Evolutionary conservation across 2,797 vertebrate species (phyloP).

Genomic region (Poeciliopsis paucimaculata): DNA sequence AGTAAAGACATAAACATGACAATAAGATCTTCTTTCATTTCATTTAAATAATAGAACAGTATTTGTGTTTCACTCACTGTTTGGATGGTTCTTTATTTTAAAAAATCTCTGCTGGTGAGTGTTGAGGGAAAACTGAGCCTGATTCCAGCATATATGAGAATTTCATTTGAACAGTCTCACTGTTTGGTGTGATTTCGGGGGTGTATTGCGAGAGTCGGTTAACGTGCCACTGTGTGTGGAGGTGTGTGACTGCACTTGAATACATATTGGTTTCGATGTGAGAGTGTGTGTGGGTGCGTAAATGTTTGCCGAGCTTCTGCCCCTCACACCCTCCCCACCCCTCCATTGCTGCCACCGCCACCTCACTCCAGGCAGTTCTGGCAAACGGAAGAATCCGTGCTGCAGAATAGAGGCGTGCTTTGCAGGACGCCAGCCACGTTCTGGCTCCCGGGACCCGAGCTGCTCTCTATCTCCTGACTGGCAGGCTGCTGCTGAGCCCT

Average conservation of each 20-base stretch:
- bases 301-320: slow-evolving; percentile 76
- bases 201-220: slow-evolving; percentile 69
- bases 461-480: slow-evolving; percentile 60
- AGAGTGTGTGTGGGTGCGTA: slow-evolving; percentile 76
- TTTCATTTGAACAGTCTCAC: slow-evolving; percentile 60
- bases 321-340: neutral
- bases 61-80: slow-evolving; percentile 18
- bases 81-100: slow-evolving; percentile 11
- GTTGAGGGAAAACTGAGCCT: slow-evolving; percentile 41
- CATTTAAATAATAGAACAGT: slow-evolving; percentile 15
- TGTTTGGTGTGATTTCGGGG: slow-evolving; percentile 75
- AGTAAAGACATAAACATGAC: neutral
- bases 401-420: slow-evolving; percentile 74
- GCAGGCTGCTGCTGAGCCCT: slow-evolving; percentile 64
- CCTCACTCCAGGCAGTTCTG: slow-evolving; percentile 73
- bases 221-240: slow-evolving; percentile 74
- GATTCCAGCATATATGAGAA: slow-evolving; percentile 53
- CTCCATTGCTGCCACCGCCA: slow-evolving; percentile 19
- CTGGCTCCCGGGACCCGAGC: slow-evolving; percentile 58
- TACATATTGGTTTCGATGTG: slow-evolving; percentile 74
- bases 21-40: slow-evolving; percentile 7
- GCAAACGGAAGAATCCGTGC: slow-evolving; percentile 74
- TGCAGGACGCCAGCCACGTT: slow-evolving; percentile 67
- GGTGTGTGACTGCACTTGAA: slow-evolving; percentile 79
- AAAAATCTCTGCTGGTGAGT: slow-evolving; percentile 28